A percentile compares a stretch with the other conserved stretches of the same genome.
These are phyloP conservation scores for Mylabris phalerata DNA, from an alignment of 1,140 invertebrate species.

Conservation along the genomic window DNA sequence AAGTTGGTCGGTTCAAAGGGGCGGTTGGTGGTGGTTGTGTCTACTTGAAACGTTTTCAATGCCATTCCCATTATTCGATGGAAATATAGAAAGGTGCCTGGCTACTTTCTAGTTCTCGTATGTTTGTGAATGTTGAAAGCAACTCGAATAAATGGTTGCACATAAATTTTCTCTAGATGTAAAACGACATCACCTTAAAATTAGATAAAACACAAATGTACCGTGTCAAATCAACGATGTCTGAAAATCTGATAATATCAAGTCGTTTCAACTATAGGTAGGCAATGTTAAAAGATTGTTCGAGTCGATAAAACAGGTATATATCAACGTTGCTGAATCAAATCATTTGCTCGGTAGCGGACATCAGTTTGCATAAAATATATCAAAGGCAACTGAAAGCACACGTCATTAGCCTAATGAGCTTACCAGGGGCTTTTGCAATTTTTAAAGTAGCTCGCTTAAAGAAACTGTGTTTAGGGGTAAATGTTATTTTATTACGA, in stretches of 20 bases:
- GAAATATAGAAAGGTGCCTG: conserved; percentile 5
- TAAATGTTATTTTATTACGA: neutral
- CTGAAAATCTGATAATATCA: conserved; percentile 28
- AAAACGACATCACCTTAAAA: conserved; percentile 14
- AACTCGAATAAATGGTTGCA: too few species aligned
- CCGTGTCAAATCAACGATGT: conserved; percentile 26
- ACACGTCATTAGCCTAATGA: conserved; percentile 32
- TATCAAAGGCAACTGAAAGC: conserved; percentile 26
- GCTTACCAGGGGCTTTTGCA: conserved; percentile 7
- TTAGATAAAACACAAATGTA: conserved; percentile 29
- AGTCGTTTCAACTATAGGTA: conserved; percentile 11
- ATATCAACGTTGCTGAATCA: conserved; percentile 23
- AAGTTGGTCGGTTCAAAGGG: conserved; percentile 14
- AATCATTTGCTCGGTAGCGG: conserved; percentile 27
- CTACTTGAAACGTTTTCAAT: conserved; percentile 19
- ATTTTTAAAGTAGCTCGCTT: conserved; percentile 10
- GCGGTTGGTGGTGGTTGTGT: conserved; percentile 16
- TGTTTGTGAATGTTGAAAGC: too few species aligned
- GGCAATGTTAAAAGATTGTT: conserved; percentile 20
- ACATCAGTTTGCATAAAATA: conserved; percentile 30
- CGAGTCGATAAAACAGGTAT: conserved; percentile 26
- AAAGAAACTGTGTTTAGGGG: conserved; percentile 4
- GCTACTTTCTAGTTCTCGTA: too few species aligned
- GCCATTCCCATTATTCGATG: conserved; percentile 8
- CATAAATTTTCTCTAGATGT: too few species aligned